Base-by-base conservation (phyloP, 2,888 invertebrate species). In the Arctia plantaginis region DNA sequence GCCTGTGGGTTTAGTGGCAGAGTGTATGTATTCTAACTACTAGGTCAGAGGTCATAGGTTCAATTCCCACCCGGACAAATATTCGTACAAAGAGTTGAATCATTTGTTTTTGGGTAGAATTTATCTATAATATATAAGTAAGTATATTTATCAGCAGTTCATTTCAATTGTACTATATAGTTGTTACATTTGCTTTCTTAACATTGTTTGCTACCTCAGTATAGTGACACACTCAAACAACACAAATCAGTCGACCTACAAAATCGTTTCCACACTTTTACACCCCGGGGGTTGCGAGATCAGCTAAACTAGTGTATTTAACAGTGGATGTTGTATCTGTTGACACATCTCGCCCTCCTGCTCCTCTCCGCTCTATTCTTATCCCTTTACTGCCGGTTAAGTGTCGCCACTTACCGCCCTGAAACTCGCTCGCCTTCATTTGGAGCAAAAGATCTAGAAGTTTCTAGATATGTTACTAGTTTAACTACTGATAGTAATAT, bases 381-480 rank as follows among this genome's bases (percentile, higher is more conserved):
- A 86, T 84, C 84, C 88, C 84, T 87, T 89, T 87, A 86, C 87
- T 85, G 84, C 80, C 86, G 78, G 87, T 87, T 86, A 85, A 87
- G 86, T 84, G 80, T 80, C 83, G 75, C 80, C 81, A 83, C 85
- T 85, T 81, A 85, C 80, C 77, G 75, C 81, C 77, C 82, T 81
- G 74, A 76, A 81, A 76, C 79, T 75, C 79, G 77, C 75, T 76
- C 74, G 68, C 72, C 80, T 76, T 83, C 77, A 80, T 80, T 77
- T 75, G 68, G 41, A 8, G 73, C 83, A 51, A 69, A n/a, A 69
- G 81, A 85, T 69, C 44, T 59, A 7, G 2, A n/a, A 23, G 1
- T 68, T 66, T 71, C 79, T 84, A 71, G 84, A 84, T 65, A 59
- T 70, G 69, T 0, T 41, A 18, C 20, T 41, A 41, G 47, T 23